Base-by-base conservation (phyloP, 2,888 invertebrate genomes). In the Drosophila subsilvestris region DNA sequence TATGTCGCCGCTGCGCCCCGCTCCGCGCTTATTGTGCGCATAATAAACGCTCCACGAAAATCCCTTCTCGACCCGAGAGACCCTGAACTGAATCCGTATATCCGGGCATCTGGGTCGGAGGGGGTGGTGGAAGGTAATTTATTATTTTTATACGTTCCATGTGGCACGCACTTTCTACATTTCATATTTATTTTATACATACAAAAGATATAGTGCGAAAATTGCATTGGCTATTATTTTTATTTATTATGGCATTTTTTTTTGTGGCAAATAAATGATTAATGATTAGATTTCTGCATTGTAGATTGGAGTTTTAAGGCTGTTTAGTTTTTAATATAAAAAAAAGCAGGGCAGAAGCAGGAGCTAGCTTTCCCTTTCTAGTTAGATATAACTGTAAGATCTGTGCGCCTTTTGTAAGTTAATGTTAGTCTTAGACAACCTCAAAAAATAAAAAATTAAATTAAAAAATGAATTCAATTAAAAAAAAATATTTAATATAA, bases 1-100 rank as follows among this genome's bases (percentile, higher is more conserved):
- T 71, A 71, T 71, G 71, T 71, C 71, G 71, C 71, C 72, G 57
- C 71, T 63, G 54, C 56, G 22, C 45, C 27, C 78, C 80, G 82
- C 78, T 79, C 79, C 86, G 81, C 89, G 88, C 88, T 89, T 87
- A 88, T 88, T 89, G 89, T 89, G 80, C 82, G 87, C 88, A 87
- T 84, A 88, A 89, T 88, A 89, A 88, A 89, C 83, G 86, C 83
- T 74, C 73, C 53, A 53, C 18, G 43, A 37, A 66, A 65, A 66
- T 66, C 80, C 81, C 80, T 83, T 86, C 86, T 80, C 84, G 82
- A 84, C 84, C 81, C 85, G 37, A 37, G 37, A 37, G 37, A 37
- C 37, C n/a, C 37, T 37, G 9, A 81, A 78, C 82, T 80, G 86
- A 88, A 89, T 65, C 66, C 65, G 49, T 56, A 44, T 27, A 53